Evolutionary conservation across 2,888 invertebrate genomes (phyloP), one percentile per base, ranked within the genome.

Genomic region (Thalpophila matura): DNA sequence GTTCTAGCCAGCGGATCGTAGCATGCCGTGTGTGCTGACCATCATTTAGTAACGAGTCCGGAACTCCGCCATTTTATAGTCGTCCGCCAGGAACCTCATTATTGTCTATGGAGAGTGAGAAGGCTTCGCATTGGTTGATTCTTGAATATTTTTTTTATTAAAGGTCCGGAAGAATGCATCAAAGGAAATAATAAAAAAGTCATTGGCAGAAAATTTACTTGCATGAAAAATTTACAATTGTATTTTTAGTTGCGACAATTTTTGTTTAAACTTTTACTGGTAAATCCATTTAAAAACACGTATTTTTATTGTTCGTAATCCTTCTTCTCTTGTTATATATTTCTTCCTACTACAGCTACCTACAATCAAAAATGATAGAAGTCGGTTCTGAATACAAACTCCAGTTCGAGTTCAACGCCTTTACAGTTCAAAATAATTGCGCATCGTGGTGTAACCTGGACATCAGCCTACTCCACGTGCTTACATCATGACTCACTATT

Each of bases 341-440:
- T 10, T 38, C 38, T 33, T 33, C 16, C 24, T n/a, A 43, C 20
- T 53, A 5, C 2, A 33, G 14, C 12, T 33, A 45, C 40, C 10
- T 38, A 33, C 24, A 9, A 45, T 14, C 3, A 53, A 35, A 40
- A 45, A 16, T 31, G 9, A 46, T 35, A 27, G 24, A 33, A 47
- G 40, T 47, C 20, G 14, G 12, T 18, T 24, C 40, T 35, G 9
- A 56, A 47, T 26, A 14, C 14, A 27, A 35, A 42, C 47, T 26
- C 16, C 14, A n/a, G 31, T 31, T 38, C 10, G 61, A 53, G 73
- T 71, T 71, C 70, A 71, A 73, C 27, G 70, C 37, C 68, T 57
- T 56, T 49, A 29, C 40, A 59, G 59, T 54, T 29, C 56, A 56
- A 67, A 73, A 42, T 62, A 62, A 67, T 71, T 71, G 37, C 73